Base-by-base conservation (phyloP, 2,113 vertebrate genomes). In the Silurus glanis region DNA sequence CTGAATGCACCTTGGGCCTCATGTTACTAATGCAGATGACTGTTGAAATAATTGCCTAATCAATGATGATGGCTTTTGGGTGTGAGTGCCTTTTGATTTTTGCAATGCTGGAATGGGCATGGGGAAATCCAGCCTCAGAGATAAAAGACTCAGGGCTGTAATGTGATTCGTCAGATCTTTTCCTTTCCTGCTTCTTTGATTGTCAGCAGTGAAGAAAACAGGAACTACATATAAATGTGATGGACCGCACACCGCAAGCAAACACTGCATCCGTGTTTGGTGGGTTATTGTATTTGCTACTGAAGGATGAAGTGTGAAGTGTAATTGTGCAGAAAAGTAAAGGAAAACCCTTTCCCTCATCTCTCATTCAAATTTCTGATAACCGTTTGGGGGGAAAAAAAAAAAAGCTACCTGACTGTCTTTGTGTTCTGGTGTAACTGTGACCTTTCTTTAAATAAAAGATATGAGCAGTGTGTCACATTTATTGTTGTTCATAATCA, bases 361-460 rank as follows among this genome's bases (percentile, higher is more conserved):
- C 78, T 74, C 51, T 85, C 74, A 85, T 72, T 85, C 64, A 85
- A 69, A 80, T 82, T 85, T 87, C 87, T 86, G 83, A 87, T 76
- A 87, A 83, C 85, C 64, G 79, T 81, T 86, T 76, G 69, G 69
- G 64, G n/a, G 64, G 14, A 1, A 2, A 25, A 56, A 61, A 58
- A 84, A 84, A 81, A 45, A 83, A 82, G 37, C 66, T 83, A 89
- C 80, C 86, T 87, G 86, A 89, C 78, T 89, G 86, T 89, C 84
- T 59, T 89, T 81, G 83, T 89, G 88, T 87, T 89, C 88, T 89
- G 86, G 83, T 89, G 88, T 89, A 75, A 87, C 84, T 87, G 88
- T 89, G 86, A 89, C 80, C 80, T 87, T 87, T 89, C 88, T 83
- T 87, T 86, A 80, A 89, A 87, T 89, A 89, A 89, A 89, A 83